A percentile compares a stretch with the other conserved stretches of the same genome.
These are phyloP conservation scores for Tadarida brasiliensis DNA, from an alignment of 2,797 vertebrate genomes.

Conservation along the genomic window DNA sequence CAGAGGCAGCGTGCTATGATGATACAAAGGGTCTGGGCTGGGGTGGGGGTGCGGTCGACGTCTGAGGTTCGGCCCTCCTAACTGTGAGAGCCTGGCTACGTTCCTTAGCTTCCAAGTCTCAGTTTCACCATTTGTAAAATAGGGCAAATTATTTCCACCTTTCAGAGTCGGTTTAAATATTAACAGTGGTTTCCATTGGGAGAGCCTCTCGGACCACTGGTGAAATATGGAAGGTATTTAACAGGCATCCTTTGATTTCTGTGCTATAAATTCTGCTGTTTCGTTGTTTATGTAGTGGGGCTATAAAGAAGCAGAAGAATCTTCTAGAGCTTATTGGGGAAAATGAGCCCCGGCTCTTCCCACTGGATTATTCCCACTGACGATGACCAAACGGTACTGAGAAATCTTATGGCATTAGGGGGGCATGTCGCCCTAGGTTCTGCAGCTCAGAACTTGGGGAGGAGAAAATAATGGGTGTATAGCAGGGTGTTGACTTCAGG, in stretches of 20 bases:
- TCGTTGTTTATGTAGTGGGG: not conserved
- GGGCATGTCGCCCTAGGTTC: not conserved
- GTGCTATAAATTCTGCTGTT: not conserved
- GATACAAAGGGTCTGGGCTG: not conserved
- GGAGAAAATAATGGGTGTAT: not conserved
- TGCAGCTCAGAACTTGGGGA: not conserved
- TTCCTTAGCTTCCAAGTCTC: not conserved
- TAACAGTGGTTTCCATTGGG: not conserved
- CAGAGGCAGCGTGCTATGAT: not conserved
- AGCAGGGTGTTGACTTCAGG: not conserved
- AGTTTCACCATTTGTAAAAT: not conserved
- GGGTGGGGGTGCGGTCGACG: not conserved
- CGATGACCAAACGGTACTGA: not conserved
- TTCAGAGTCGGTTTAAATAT: not conserved
- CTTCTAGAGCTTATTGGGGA: not conserved
- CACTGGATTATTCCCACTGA: not conserved
- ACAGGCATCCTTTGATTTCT: not conserved
- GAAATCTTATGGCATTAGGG: not conserved
- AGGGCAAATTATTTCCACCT: not conserved
- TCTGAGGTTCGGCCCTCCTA: not conserved
- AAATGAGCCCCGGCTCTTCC: not conserved
- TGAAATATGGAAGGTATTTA: not conserved
- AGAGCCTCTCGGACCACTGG: not conserved
- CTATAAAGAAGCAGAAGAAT: conserved; percentile 20
- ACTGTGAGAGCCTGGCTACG: not conserved